Conservation (phyloP, 2,888 invertebrate species). For the Melolontha melolontha region DNA sequence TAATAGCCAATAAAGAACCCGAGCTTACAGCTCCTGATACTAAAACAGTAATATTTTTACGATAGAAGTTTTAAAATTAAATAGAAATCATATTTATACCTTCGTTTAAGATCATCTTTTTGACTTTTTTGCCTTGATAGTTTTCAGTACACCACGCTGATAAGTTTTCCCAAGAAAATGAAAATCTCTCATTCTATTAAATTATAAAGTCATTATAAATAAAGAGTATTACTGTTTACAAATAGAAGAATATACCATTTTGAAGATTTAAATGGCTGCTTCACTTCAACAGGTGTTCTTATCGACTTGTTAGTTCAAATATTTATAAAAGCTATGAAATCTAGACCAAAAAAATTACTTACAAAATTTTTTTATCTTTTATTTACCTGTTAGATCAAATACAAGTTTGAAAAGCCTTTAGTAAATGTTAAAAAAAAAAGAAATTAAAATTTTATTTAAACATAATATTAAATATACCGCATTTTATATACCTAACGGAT, state of each 20-base stretch:
- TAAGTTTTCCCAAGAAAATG: slow-evolving; percentile 49
- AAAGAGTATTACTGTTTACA: not conserved
- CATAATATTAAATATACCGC: no score
- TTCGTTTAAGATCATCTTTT: slow-evolving; percentile 51
- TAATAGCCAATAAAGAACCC: slow-evolving; percentile 79
- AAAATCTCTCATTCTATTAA: slow-evolving; percentile 45
- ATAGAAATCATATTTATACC: slow-evolving; percentile 45
- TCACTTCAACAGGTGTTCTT: no score
- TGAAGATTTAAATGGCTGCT: no score
- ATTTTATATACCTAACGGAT: no score
- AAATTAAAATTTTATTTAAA: no score
- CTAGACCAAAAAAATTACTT: not conserved
- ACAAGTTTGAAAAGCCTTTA: not conserved
- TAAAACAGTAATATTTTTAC: slow-evolving; percentile 54
- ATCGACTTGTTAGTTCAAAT: no score
- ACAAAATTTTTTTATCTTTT: slow-evolving; percentile 1
- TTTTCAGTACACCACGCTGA: slow-evolving; percentile 47
- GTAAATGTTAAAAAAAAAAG: not conserved
- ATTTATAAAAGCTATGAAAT: no score
- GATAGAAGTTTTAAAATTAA: not conserved
- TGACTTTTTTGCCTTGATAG: slow-evolving; percentile 34
- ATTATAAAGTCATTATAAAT: slow-evolving; percentile 4
- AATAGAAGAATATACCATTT: not conserved
- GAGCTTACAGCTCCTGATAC: slow-evolving; percentile 77
- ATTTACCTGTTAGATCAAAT: not conserved